Conservation (phyloP, 2,113 vertebrate genomes). For the Myrmophylax atrothorax region DNA sequence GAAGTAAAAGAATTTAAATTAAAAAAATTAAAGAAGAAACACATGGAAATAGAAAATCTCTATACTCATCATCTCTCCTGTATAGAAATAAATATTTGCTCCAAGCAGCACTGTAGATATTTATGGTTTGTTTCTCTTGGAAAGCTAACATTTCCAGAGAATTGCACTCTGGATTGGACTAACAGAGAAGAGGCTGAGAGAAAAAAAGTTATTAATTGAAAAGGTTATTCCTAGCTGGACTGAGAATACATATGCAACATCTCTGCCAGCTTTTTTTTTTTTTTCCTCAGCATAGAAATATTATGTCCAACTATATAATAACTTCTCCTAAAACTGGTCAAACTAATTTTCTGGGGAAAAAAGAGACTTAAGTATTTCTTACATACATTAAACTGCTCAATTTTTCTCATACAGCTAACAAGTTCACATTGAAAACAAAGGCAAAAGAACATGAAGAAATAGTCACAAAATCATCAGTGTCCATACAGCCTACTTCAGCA, state of each 20-base stretch:
- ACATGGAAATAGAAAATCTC: not conserved
- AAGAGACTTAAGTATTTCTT: not conserved
- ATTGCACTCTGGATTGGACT: not conserved
- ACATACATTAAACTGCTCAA: accelerated
- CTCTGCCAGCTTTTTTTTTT: not conserved
- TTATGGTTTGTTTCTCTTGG: conserved; percentile 1
- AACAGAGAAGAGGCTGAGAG: not conserved
- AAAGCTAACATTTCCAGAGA: not conserved
- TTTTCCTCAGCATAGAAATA: not conserved
- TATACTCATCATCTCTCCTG: not conserved
- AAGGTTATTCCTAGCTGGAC: not conserved
- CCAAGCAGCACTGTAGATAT: not conserved
- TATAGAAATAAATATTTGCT: not conserved
- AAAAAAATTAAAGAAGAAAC: not conserved
- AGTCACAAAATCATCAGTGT: not conserved
- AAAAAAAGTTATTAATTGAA: conserved; percentile 17
- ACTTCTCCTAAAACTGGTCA: not conserved
- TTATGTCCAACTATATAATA: not conserved
- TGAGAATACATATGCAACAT: not conserved
- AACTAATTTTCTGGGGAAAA: not conserved
- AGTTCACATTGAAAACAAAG: not conserved
- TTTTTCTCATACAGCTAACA: not conserved
- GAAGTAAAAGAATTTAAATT: not conserved
- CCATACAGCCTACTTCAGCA: not conserved
- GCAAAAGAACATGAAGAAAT: not conserved